A percentile compares a stretch with the other conserved stretches of the same genome.
Evolutionary conservation across 2,888 invertebrate genomes (phyloP).

Genomic region (Branchellion lobata): DNA sequence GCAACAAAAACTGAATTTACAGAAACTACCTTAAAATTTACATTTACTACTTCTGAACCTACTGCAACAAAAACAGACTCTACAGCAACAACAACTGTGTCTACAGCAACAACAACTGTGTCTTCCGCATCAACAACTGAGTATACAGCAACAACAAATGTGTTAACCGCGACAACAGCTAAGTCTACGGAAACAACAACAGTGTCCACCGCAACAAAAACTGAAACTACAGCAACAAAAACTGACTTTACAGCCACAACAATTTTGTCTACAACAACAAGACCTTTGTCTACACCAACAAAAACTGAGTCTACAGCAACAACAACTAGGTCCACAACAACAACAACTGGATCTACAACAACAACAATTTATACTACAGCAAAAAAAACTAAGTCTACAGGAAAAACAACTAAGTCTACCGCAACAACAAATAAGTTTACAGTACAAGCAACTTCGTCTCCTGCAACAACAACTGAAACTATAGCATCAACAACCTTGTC

Average conservation of each 20-base stretch:
- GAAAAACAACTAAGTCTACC: not conserved
- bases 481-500: not conserved
- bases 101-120: not conserved
- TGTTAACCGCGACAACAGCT: not conserved
- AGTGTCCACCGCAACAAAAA: not conserved
- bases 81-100: not conserved
- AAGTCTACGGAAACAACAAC: not conserved
- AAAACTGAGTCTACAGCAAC: not conserved
- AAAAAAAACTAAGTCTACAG: not conserved
- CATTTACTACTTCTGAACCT: not conserved
- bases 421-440: not conserved
- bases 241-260: too few relatives aligned
- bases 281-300: not conserved
- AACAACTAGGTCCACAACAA: not conserved
- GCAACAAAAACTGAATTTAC: not conserved
- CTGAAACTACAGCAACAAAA: constrained; percentile 1
- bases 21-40: too few relatives aligned
- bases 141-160: not conserved
- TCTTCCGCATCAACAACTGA: not conserved
- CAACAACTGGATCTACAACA: not conserved
- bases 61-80: not conserved
- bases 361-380: not conserved
- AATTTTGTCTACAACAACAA: too few relatives aligned
- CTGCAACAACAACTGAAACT: not conserved
- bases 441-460: not conserved